A percentile compares a stretch with the other conserved stretches of the same genome.
Evolutionary conservation across 2,888 invertebrate genomes (phyloP).

Genomic region (Anthrax anthrax): DNA sequence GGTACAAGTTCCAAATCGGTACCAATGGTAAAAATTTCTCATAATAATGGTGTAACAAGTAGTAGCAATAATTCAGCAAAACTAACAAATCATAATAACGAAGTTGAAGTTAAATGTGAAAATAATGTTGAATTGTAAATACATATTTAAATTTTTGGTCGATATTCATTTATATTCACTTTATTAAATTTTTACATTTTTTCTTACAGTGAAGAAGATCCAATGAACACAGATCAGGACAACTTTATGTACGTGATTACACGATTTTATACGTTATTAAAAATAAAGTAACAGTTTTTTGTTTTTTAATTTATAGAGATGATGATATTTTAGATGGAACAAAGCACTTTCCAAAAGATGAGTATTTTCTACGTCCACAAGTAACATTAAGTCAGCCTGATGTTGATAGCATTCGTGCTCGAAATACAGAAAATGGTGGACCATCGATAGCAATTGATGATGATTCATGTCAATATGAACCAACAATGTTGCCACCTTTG

Average conservation of each 20-base stretch:
- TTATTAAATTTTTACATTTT: background rate
- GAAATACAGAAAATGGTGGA: too few relatives aligned
- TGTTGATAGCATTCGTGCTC: background rate
- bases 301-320: background rate
- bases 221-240: background rate
- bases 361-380: background rate
- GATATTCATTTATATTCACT: background rate
- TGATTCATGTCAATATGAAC: background rate
- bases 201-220: constrained; percentile 5
- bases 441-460: background rate
- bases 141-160: background rate
- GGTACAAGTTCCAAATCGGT: background rate
- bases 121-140: background rate
- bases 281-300: too few relatives aligned
- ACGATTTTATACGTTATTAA: too few relatives aligned
- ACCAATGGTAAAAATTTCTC: background rate
- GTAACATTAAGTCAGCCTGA: background rate
- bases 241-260: background rate
- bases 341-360: background rate
- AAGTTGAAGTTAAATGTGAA: background rate
- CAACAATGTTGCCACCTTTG: background rate
- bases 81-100: background rate
- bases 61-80: background rate
- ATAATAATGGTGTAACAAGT: background rate
- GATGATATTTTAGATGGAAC: background rate